Conservation (phyloP, 2,797 vertebrate genomes). For the Leptoclinus maculatus region DNA sequence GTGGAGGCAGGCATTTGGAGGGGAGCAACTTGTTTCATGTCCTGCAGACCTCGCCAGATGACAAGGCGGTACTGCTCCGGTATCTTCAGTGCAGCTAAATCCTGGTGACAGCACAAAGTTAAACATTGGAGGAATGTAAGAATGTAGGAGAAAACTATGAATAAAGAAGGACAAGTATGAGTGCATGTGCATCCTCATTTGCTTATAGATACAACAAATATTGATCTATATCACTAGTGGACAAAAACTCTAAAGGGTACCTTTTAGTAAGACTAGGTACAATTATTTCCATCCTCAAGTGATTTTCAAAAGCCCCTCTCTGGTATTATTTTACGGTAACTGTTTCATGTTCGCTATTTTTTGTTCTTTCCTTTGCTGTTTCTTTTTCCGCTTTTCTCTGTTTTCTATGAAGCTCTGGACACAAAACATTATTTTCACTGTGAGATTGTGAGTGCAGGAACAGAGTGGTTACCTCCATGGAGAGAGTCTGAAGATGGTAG, state of each 20-base stretch:
- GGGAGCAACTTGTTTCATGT: conserved; percentile 89
- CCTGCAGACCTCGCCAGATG: conserved; percentile 98
- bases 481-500: conserved; percentile 98
- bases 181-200: neutral
- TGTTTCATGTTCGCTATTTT: neutral
- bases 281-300: neutral
- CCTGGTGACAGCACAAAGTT: conserved; percentile 79
- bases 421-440: neutral
- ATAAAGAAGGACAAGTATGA: neutral
- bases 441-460: conserved; percentile 29
- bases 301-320: neutral
- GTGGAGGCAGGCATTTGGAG: conserved; percentile 67
- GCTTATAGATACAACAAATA: neutral
- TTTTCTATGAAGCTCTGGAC: conserved; percentile 7
- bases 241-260: neutral
- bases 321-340: neutral
- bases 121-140: conserved; percentile 20
- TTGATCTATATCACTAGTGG: neutral
- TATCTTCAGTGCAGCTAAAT: conserved; percentile 95
- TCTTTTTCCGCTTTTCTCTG: neutral
- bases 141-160: neutral
- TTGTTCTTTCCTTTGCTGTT: neutral
- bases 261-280: neutral
- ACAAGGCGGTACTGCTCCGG: conserved; percentile 93
- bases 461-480: conserved; percentile 92